Evolutionary conservation across 2,797 vertebrate genomes (phyloP).

Genomic region (Clarias platycephalus): DNA sequence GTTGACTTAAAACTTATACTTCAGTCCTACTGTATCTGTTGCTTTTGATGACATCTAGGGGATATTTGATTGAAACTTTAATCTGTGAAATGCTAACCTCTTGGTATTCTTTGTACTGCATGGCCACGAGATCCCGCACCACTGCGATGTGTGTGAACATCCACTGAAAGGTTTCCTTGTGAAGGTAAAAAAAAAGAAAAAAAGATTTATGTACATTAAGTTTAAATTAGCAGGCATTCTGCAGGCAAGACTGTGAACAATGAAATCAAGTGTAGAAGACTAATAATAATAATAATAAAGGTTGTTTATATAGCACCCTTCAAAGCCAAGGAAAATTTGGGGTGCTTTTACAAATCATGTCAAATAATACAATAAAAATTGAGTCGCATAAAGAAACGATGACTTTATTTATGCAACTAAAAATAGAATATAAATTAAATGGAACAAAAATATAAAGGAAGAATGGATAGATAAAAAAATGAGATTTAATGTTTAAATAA

Average conservation of each 20-base stretch:
- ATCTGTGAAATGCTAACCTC: constrained; percentile 78
- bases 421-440: neutral
- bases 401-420: neutral
- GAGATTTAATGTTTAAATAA: neutral
- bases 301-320: neutral
- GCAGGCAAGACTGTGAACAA: neutral
- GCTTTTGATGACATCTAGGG: neutral
- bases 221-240: neutral
- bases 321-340: neutral
- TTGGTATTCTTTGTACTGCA: constrained; percentile 96
- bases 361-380: neutral
- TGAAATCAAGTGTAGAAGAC: neutral
- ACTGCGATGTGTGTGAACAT: constrained; percentile 99
- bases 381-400: neutral
- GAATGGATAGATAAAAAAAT: neutral
- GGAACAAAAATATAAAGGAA: neutral
- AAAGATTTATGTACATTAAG: neutral
- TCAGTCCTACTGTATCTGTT: neutral
- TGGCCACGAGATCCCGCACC: constrained; percentile 92
- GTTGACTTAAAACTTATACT: neutral
- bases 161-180: constrained; percentile 97
- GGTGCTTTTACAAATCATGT: neutral
- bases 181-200: constrained; percentile 13
- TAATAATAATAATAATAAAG: neutral
- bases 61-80: neutral